Evolutionary conservation across 2,797 vertebrate genomes (phyloP), one percentile per base, ranked within the genome.

Genomic region (Epinephelus malabaricus): DNA sequence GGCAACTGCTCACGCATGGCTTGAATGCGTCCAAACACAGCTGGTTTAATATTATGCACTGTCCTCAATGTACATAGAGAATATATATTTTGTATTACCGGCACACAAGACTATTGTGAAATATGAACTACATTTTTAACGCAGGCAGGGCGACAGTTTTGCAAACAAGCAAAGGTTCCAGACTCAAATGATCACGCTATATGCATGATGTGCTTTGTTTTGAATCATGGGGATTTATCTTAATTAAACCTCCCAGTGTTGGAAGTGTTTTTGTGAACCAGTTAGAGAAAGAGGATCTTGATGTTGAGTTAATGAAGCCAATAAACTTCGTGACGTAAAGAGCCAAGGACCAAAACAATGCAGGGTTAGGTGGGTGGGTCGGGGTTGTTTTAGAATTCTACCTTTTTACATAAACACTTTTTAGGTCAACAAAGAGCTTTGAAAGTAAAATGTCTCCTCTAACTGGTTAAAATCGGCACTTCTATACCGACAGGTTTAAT

Each of bases 1-100:
- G 55, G 73, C 71, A 81, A 74, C 83, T 79, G 70, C 76, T 81
- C 69, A 62, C 12, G 27, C 74, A 58, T 79, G 70, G 79, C 85
- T 79, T 69, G 65, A 50, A 47, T 30, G 34, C 83, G 78, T 89
- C 76, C 75, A 85, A 77, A 73, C 78, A 77, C 81, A 85, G 87
- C 84, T 91, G 88, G 82, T 90, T 73, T 82, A 90, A 84, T 81
- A 90, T 93, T 81, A 90, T 93, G 92, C 90, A 92, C 90, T 93
- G 91, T 93, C 90, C 81, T 93, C 78, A 73, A 43, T 94, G 92
- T 94, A 94, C 89, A 95, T 94, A 94, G 85, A 95, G 91, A 94
- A 89, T 90, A 93, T 94, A 95, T 93, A 92, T 95, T 93, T 94
- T 94, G 85, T 92, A 91, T 81, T 88, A 86, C 82, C 83, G 85